These are phyloP conservation scores for Huso huso DNA, from an alignment of 2,797 vertebrate genomes.

Conservation along the genomic window DNA sequence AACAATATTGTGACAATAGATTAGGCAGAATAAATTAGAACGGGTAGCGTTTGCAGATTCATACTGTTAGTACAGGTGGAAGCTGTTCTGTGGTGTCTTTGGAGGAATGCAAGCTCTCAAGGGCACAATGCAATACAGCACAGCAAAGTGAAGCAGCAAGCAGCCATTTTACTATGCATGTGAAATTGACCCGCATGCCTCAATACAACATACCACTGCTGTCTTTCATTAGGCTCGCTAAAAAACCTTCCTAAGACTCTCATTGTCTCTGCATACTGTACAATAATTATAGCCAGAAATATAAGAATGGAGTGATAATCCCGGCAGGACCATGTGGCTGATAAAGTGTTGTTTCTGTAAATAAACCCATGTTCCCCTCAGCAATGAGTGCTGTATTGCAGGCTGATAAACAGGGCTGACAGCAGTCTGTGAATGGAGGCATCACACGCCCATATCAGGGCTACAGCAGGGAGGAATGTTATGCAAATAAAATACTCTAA, in stretches of 20 bases:
- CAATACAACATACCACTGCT: conserved; percentile 14
- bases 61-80: not conserved
- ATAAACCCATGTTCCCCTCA: not conserved
- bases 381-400: not conserved
- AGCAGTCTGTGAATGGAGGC: conserved; percentile 3
- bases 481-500: conserved; percentile 24
- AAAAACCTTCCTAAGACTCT: conserved; percentile 12
- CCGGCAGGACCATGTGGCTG: not conserved
- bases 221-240: conserved; percentile 13
- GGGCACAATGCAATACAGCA: not conserved
- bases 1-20: too few species aligned
- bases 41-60: not conserved
- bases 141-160: conserved; percentile 5
- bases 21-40: not conserved
- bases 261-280: not conserved
- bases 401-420: conserved; percentile 4
- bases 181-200: not conserved
- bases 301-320: conserved; percentile 1
- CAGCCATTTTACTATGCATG: not conserved
- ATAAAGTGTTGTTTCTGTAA: conserved; percentile 3
- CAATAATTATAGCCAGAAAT: not conserved
- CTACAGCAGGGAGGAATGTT: conserved; percentile 15
- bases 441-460: conserved; percentile 6
- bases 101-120: not conserved
- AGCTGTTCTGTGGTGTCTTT: conserved; percentile 1